These are phyloP conservation scores for Natrix natrix DNA, from an alignment of 2,797 vertebrate species.

Conservation along the genomic window DNA sequence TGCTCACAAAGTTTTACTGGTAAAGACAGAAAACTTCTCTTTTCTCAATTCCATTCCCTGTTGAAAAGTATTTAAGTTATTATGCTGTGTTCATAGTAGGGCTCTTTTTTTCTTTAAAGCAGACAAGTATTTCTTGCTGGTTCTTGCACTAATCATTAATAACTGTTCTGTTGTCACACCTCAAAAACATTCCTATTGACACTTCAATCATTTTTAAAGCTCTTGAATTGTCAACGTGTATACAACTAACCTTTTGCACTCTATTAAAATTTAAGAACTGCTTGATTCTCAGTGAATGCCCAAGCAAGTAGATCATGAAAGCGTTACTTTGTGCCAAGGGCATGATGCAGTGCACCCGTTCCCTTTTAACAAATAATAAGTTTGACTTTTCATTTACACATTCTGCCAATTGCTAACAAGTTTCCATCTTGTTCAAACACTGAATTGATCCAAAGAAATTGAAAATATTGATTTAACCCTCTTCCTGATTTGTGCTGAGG, in stretches of 20 bases:
- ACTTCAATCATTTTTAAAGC: constrained; percentile 77
- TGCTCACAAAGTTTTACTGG: constrained; percentile 32
- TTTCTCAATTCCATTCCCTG: constrained; percentile 44
- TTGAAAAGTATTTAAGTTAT: constrained; percentile 46
- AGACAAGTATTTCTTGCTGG: constrained; percentile 54
- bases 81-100: constrained; percentile 59
- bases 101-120: constrained; percentile 43
- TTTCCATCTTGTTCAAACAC: constrained; percentile 92
- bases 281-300: constrained; percentile 73
- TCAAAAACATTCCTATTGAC: constrained; percentile 77
- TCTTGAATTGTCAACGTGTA: constrained; percentile 70
- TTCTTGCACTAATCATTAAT: constrained; percentile 75
- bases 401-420: constrained; percentile 89
- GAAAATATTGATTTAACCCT: constrained; percentile 99
- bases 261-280: constrained; percentile 78
- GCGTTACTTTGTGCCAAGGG: constrained; percentile 75
- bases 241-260: constrained; percentile 76
- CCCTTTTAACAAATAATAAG: constrained; percentile 85
- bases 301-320: constrained; percentile 76
- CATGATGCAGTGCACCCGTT: constrained; percentile 75
- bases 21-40: constrained; percentile 66
- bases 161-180: constrained; percentile 73
- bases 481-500: constrained; percentile 85
- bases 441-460: constrained; percentile 98
- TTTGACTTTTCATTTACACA: constrained; percentile 97